These are phyloP conservation scores for Corythoichthys intestinalis DNA, from an alignment of 2,113 vertebrate species.

Conservation along the genomic window DNA sequence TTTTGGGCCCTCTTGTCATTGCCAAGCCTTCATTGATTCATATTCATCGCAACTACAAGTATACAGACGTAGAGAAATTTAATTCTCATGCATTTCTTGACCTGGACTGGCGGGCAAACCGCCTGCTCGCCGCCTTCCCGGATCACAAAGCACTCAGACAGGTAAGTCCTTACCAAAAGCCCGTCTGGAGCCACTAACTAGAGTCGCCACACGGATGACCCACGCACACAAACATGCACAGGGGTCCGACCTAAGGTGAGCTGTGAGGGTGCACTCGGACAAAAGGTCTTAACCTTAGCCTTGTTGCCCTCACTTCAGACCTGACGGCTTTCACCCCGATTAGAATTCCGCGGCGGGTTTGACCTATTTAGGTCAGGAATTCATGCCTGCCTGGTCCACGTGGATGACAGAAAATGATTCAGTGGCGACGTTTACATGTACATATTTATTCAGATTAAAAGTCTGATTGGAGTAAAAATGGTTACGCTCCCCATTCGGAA, in stretches of 20 bases:
- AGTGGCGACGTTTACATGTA: no score
- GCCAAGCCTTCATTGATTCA: background rate
- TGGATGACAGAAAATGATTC: background rate
- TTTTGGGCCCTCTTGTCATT: background rate
- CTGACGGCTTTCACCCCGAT: conserved; percentile 56
- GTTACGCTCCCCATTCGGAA: no score
- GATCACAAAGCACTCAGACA: conserved; percentile 69
- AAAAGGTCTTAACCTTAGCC: conserved; percentile 57
- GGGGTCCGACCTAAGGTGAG: conserved; percentile 23
- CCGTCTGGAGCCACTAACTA: conserved; percentile 72
- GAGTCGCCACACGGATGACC: conserved; percentile 53
- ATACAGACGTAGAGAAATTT: background rate
- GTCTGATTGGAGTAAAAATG: no score
- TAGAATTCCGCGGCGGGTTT: conserved; percentile 45
- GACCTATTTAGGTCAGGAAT: conserved; percentile 56
- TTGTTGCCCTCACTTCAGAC: conserved; percentile 51
- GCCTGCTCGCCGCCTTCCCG: conserved; percentile 60
- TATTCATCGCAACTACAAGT: background rate
- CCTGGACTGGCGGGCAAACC: background rate
- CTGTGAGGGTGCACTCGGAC: conserved; percentile 27
- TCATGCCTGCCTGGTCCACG: conserved; percentile 24
- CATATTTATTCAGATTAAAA: no score
- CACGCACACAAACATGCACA: conserved; percentile 48
- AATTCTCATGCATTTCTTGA: background rate
- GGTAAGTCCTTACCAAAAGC: conserved; percentile 78